Evolutionary conservation across 1,140 invertebrate genomes (phyloP), one percentile per base, ranked within the genome.

Genomic region (Lepidurus packardi): DNA sequence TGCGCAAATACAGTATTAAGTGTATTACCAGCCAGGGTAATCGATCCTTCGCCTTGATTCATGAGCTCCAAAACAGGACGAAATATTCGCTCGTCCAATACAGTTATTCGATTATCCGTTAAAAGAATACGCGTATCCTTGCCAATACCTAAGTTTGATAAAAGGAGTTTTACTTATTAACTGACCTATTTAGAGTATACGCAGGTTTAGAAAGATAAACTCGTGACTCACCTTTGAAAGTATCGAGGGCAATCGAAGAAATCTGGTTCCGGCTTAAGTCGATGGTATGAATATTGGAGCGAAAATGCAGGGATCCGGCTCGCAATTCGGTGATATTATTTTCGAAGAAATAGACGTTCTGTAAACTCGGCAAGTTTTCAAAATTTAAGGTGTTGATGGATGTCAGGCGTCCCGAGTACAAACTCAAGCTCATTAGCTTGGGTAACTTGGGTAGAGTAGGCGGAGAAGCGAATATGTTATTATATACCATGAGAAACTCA

Each of bases 381-480:
- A 78, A 43, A 78, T 78, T 25, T 7, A 78, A 65, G 6, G 65
- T 53, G 21, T 74, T n/a, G 1, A 78, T 34, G 43, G 65, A 41
- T 4, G 34, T 73, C 24, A 78, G n/a, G 1, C 43, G 43, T 25
- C 77, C 53, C 41, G 76, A 77, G 21, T 77, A 53, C 13, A 77
- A 44, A 34, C 77, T 73, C n/a, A 73, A 65, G 25, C 53, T 73
- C 34, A 73, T 45, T 8, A 78, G 43, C 73, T 73, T 78, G n/a
- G 65, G 77, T 21, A 78, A 5, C 34, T 74, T 53, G 0, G 65
- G 77, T 41, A 78, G 73, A 78, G 24, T 73, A 65, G 77, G 77
- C n/a, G 73, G 73, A 34, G 7, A 41, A 11, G 65, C 41, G 53
- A 78, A 73, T 42, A 53, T 73, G 42, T 78, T 78, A 21, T 73